Evolutionary conservation across 2,888 invertebrate species (phyloP), one percentile per base, ranked within the genome.

Genomic region (Phyllotreta striolata): DNA sequence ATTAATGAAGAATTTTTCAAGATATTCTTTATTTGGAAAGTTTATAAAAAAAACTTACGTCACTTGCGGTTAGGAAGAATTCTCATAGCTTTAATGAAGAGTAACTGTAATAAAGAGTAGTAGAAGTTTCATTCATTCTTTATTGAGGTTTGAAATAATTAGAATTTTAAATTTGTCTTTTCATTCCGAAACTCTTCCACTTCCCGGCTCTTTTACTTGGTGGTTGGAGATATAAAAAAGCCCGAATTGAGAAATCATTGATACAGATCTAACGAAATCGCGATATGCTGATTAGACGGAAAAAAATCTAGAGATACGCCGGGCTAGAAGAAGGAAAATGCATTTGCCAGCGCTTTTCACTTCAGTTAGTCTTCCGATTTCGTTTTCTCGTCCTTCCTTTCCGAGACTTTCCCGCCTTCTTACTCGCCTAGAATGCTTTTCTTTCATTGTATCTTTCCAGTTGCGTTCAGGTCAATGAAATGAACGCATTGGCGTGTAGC

Each of bases 311-410:
- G 55, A 55, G 43, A 55, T 41, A 55, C 55, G 55, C 35, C n/a
- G 5, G 43, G 10, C 43, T 55, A 62, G 39, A 41, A 38, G 34
- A 52, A 35, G 24, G 39, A 62, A 69, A 68, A 68, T 73, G 75
- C 74, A 73, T 70, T 71, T 72, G 75, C 71, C 74, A 74, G 76
- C 77, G 72, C 72, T 76, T 76, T 76, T 75, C 76, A 73, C 70
- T 69, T 75, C 74, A 74, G 71, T 77, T 74, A 71, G 47, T 38
- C 60, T 58, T 64, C 66, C 71, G 69, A 63, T 61, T 73, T 70
- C 71, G 71, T 70, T 71, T 73, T 71, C 72, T 68, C 70, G 73
- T 58, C 40, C 68, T 74, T 73, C 70, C 66, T 63, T 67, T 68
- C 55, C 63, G 67, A 67, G 70, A 72, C 71, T 72, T 75, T 75